phyloP scores from a whole-genome alignment of 2,113 vertebrate species.

The Nothobranchius kuhntae region DNA sequence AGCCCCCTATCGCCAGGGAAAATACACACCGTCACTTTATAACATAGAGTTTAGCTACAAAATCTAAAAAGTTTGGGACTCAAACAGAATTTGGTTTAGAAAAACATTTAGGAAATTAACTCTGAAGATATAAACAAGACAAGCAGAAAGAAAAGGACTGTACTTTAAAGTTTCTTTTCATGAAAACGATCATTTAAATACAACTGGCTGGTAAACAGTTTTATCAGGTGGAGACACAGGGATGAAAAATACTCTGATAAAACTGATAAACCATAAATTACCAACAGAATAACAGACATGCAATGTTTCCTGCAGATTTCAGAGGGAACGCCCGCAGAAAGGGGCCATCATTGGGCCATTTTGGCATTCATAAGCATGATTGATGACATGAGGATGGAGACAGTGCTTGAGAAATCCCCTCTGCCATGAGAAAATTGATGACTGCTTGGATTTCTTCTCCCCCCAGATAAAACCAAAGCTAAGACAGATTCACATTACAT shows the following conservation, averaged over 20 bases:
- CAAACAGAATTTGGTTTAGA: constrained; percentile 43
- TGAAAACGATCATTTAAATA: not conserved
- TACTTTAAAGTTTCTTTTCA: not conserved
- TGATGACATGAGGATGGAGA: constrained; percentile 72
- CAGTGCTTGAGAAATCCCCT: constrained; percentile 60
- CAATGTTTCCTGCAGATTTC: constrained; percentile 72
- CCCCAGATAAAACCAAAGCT: constrained; percentile 31
- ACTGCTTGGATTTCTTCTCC: constrained; percentile 53
- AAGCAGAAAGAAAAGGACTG: constrained; percentile 10
- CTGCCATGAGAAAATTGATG: constrained; percentile 44
- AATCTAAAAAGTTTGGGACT: constrained; percentile 36
- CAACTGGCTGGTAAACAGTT: no score
- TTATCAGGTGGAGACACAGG: not conserved
- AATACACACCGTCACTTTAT: no score
- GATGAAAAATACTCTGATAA: not conserved
- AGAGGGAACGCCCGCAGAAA: constrained; percentile 73
- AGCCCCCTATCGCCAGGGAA: no score
- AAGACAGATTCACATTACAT: constrained; percentile 46
- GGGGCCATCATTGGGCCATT: constrained; percentile 73
- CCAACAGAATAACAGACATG: constrained; percentile 31
- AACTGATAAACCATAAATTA: not conserved
- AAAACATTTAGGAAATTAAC: constrained; percentile 28
- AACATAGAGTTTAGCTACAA: no score
- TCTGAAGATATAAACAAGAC: constrained; percentile 32
- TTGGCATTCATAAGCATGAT: constrained; percentile 78